These are phyloP conservation scores for Clytia hemisphaerica DNA, from an alignment of 30 jellyfish, hydroid and myxozoan genomes.

Conservation along the genomic window DNA sequence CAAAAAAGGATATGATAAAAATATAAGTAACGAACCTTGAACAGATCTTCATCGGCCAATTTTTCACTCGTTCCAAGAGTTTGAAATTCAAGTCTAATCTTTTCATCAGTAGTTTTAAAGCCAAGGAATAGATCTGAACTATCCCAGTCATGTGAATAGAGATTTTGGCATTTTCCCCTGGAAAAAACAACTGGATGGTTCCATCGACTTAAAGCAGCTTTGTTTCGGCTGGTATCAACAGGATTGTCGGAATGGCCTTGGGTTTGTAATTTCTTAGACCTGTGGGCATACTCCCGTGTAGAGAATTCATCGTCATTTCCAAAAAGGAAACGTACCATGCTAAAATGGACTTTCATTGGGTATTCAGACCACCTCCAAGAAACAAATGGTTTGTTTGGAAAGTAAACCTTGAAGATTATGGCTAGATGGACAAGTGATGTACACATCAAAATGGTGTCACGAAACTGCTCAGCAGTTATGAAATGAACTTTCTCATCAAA, in stretches of 20 bases:
- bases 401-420: neutral
- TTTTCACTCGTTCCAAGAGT: neutral
- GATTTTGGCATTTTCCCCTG: neutral
- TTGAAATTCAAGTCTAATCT: neutral
- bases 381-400: constrained; percentile 7
- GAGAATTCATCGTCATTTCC: no score
- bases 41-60: neutral
- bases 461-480: constrained; percentile 16
- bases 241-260: constrained; percentile 2
- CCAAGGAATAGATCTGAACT: neutral
- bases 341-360: constrained; percentile 6
- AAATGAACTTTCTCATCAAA: neutral
- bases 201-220: neutral
- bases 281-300: constrained; percentile 4
- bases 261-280: neutral
- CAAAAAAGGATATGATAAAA: no score
- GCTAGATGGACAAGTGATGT: constrained; percentile 4
- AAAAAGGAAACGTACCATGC: constrained; percentile 3
- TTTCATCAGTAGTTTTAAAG: neutral
- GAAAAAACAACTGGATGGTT: neutral
- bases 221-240: neutral
- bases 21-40: no score
- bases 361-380: constrained; percentile 24
- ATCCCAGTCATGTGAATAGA: neutral
- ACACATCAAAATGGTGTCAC: constrained; percentile 10